phyloP scores from a whole-genome alignment of 1,140 invertebrate species.

The Nautilus pompilius region DNA sequence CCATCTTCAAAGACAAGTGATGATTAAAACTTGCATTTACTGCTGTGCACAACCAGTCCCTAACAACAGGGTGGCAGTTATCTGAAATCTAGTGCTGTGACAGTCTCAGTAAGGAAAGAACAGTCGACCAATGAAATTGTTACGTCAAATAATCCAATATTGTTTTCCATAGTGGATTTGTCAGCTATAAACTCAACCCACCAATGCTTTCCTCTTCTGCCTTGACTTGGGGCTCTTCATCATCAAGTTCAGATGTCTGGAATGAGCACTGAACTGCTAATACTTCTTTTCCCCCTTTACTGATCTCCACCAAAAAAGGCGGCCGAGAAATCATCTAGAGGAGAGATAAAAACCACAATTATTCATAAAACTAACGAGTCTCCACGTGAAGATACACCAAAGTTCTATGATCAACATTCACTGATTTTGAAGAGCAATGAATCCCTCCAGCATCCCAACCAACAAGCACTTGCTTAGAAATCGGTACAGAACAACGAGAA shows the following conservation, averaged over 20 bases:
- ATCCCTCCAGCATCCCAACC: background rate
- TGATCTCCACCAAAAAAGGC: constrained; percentile 28
- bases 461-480: background rate
- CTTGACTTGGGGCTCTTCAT: background rate
- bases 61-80: background rate
- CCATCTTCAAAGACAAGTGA: background rate
- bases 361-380: background rate
- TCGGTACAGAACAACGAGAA: background rate
- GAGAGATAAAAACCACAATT: background rate
- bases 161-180: background rate
- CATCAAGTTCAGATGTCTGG: constrained; percentile 10
- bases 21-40: background rate
- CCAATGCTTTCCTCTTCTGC: constrained; percentile 16
- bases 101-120: background rate
- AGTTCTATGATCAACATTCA: background rate
- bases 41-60: background rate
- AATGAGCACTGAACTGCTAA: constrained; percentile 25
- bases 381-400: background rate
- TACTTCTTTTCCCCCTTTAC: constrained; percentile 19
- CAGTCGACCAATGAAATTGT: background rate
- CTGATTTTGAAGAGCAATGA: background rate
- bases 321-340: constrained; percentile 32
- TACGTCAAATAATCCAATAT: background rate
- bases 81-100: background rate
- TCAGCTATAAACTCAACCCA: background rate